phyloP scores from a whole-genome alignment of 1,140 invertebrate genomes.

The Lepidotrigona ventralis region DNA sequence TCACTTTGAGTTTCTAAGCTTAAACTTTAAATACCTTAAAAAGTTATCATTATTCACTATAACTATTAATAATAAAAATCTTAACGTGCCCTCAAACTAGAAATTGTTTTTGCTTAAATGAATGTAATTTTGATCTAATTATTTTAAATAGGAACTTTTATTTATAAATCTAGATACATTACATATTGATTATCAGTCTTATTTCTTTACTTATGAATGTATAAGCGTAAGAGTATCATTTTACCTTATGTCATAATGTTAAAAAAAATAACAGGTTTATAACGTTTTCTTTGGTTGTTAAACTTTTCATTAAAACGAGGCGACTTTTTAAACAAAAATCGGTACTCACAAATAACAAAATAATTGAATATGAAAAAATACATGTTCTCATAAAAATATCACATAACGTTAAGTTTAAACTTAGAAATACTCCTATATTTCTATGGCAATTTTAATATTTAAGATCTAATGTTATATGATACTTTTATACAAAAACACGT shows the following conservation, averaged over 20 bases:
- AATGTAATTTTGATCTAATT: not conserved
- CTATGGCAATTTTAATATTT: too few relatives aligned
- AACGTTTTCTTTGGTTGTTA: conserved; percentile 25
- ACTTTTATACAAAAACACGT: too few relatives aligned
- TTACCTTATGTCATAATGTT: not conserved
- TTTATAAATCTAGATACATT: conserved; percentile 35
- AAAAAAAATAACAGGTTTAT: not conserved
- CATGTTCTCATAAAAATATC: conserved; percentile 5
- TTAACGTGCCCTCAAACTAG: too few relatives aligned
- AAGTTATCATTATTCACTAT: not conserved
- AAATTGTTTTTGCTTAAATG: not conserved
- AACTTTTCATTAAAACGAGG: conserved; percentile 6
- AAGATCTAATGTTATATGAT: too few relatives aligned
- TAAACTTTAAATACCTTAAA: not conserved
- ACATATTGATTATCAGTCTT: conserved; percentile 59
- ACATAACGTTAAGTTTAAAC: not conserved
- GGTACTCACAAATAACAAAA: not conserved
- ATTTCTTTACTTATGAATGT: conserved; percentile 18
- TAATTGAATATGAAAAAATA: conserved; percentile 7
- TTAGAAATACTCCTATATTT: too few relatives aligned
- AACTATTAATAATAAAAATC: not conserved
- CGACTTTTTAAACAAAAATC: conserved; percentile 2
- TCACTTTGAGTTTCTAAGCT: too few relatives aligned
- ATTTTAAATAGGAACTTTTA: conserved; percentile 41
- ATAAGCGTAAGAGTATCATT: conserved; percentile 33